Percentiles rank a stretch among this genome's conserved stretches.
Evolutionary conservation across 2,113 vertebrate genomes (phyloP).

Genomic region (Gobiocypris rarus): DNA sequence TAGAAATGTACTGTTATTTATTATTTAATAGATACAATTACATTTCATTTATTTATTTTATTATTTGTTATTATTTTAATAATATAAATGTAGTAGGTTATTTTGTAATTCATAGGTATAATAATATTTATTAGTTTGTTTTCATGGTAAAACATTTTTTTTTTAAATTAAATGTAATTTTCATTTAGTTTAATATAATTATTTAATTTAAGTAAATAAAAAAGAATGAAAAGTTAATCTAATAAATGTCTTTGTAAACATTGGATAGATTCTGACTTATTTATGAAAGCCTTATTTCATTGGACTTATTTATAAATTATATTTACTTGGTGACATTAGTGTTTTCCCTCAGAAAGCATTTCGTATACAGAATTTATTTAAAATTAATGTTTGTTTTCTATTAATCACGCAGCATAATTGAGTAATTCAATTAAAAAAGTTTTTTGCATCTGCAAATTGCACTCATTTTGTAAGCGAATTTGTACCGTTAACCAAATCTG

Average conservation of each 20-base stretch:
- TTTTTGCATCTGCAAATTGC: background rate
- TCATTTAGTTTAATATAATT: background rate
- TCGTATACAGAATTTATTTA: background rate
- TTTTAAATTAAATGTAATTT: background rate
- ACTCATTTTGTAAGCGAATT: background rate
- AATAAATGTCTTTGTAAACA: background rate
- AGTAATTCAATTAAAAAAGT: background rate
- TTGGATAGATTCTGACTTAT: background rate
- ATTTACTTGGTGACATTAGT: too few species aligned
- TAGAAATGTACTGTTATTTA: too few species aligned
- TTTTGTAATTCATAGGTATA: background rate
- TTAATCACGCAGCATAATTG: background rate
- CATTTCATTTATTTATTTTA: too few species aligned
- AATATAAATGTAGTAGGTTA: background rate
- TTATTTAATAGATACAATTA: too few species aligned
- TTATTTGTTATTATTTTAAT: background rate
- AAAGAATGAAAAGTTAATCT: too few species aligned
- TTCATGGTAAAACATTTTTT: too few species aligned
- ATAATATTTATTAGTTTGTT: background rate
- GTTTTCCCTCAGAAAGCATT: background rate
- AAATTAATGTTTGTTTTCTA: background rate
- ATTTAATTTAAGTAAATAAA: background rate
- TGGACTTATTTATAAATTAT: too few species aligned
- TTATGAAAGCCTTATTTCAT: too few species aligned
- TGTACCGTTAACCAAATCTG: background rate